Conservation (phyloP, 2,888 invertebrate species). For the Tillus elongatus region DNA sequence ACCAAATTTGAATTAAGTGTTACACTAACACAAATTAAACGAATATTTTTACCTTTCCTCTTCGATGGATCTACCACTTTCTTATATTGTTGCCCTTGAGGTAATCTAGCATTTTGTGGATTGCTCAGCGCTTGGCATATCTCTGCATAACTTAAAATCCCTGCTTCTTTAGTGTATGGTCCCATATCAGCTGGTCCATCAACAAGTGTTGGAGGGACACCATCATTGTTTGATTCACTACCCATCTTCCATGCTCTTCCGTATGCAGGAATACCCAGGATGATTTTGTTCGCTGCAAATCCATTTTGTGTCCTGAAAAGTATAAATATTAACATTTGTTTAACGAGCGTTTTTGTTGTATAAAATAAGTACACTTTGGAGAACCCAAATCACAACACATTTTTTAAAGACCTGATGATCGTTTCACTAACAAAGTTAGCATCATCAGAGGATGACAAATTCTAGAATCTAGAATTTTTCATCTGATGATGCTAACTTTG, state of each 20-base stretch:
- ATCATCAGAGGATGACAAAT: too few relatives aligned
- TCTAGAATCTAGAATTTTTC: too few relatives aligned
- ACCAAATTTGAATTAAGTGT: too few relatives aligned
- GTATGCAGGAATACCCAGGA: constrained; percentile 59
- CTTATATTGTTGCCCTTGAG: constrained; percentile 51
- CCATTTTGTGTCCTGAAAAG: constrained; percentile 47
- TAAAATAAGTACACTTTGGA: too few relatives aligned
- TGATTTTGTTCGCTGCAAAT: constrained; percentile 56
- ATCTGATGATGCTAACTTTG: too few relatives aligned
- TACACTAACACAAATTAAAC: neutral
- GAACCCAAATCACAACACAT: too few relatives aligned
- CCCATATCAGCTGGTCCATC: constrained; percentile 64
- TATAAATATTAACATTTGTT: too few relatives aligned
- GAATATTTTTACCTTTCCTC: constrained; percentile 51
- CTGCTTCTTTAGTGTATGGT: constrained; percentile 57
- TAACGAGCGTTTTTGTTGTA: too few relatives aligned
- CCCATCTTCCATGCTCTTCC: constrained; percentile 69
- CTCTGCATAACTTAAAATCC: constrained; percentile 66
- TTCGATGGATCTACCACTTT: constrained; percentile 69
- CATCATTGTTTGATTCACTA: constrained; percentile 60
- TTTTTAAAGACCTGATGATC: too few relatives aligned
- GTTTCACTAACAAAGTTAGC: too few relatives aligned
- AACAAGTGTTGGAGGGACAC: constrained; percentile 58
- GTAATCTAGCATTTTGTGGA: constrained; percentile 44
- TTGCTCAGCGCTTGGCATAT: constrained; percentile 61